A percentile compares a stretch with the other conserved stretches of the same genome.
Conservation (phyloP, 2,888 invertebrate genomes). For the Perdita meconis region DNA sequence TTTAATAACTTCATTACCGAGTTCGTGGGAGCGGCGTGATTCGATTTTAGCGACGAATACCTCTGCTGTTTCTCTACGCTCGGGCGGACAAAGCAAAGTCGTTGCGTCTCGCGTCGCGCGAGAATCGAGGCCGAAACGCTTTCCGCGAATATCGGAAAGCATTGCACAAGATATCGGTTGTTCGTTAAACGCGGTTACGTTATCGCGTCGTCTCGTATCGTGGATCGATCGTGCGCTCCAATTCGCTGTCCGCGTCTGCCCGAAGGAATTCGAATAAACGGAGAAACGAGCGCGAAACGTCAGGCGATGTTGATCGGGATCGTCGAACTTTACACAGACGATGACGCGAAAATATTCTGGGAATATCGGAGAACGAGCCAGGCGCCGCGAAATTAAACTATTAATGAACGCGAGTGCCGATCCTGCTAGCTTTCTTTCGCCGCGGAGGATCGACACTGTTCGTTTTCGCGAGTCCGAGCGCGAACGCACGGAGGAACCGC, state of each 20-base stretch:
- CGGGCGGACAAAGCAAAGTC: too few relatives aligned
- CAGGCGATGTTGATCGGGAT: constrained; percentile 13
- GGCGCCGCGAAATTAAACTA: neutral
- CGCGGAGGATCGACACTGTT: too few relatives aligned
- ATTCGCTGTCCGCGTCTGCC: neutral
- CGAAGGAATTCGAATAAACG: constrained; percentile 2
- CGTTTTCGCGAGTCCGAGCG: too few relatives aligned
- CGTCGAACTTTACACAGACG: constrained; percentile 22
- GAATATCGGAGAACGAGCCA: neutral
- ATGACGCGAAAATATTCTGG: constrained; percentile 11
- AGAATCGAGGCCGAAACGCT: too few relatives aligned
- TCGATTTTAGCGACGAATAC: too few relatives aligned
- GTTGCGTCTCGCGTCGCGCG: too few relatives aligned
- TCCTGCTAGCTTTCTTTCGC: too few relatives aligned
- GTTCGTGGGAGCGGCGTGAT: too few relatives aligned
- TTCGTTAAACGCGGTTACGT: neutral
- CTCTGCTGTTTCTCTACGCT: too few relatives aligned
- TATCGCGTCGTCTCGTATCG: neutral
- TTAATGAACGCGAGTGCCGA: neutral
- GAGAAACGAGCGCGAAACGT: constrained; percentile 1
- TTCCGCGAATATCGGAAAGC: too few relatives aligned
- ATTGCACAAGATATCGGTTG: neutral
- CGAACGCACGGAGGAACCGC: too few relatives aligned
- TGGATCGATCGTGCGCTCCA: neutral
- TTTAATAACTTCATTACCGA: too few relatives aligned